Conservation (phyloP, 2,888 invertebrate species). For the Pinctada fucata region DNA sequence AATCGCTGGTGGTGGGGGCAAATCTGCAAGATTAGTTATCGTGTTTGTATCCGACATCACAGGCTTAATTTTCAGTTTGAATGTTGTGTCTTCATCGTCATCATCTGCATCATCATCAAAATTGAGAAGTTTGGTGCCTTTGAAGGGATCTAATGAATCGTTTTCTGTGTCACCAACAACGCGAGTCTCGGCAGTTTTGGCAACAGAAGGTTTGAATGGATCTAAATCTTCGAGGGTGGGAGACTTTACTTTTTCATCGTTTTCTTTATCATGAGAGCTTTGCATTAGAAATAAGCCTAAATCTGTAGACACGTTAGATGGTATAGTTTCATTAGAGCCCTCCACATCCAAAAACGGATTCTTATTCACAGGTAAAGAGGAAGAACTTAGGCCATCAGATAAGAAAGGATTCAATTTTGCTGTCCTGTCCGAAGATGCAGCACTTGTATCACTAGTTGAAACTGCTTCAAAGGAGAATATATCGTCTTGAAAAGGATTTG, state of each 20-base stretch:
- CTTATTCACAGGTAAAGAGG: constrained; percentile 16
- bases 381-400: constrained; percentile 5
- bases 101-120: constrained; percentile 35
- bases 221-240: constrained; percentile 52
- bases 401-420: constrained; percentile 43
- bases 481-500: constrained; percentile 70
- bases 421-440: constrained; percentile 14
- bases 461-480: constrained; percentile 59
- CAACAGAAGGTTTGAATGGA: constrained; percentile 53
- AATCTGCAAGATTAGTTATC: constrained; percentile 33
- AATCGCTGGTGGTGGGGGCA: constrained; percentile 56
- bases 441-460: constrained; percentile 31
- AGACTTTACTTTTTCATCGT: constrained; percentile 11
- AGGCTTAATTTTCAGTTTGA: constrained; percentile 64
- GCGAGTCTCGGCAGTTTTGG: constrained; percentile 3
- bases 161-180: constrained; percentile 9
- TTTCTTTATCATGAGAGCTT: background rate
- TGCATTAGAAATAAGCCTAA: constrained; percentile 3
- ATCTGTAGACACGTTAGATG: constrained; percentile 7
- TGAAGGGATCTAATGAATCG: constrained; percentile 31
- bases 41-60: constrained; percentile 27
- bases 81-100: constrained; percentile 52
- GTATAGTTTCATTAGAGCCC: background rate
- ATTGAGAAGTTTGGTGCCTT: constrained; percentile 13
- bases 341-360: constrained; percentile 55